Conservation (phyloP, 2,797 vertebrate genomes). For the Mormyrus proboscirostris region DNA sequence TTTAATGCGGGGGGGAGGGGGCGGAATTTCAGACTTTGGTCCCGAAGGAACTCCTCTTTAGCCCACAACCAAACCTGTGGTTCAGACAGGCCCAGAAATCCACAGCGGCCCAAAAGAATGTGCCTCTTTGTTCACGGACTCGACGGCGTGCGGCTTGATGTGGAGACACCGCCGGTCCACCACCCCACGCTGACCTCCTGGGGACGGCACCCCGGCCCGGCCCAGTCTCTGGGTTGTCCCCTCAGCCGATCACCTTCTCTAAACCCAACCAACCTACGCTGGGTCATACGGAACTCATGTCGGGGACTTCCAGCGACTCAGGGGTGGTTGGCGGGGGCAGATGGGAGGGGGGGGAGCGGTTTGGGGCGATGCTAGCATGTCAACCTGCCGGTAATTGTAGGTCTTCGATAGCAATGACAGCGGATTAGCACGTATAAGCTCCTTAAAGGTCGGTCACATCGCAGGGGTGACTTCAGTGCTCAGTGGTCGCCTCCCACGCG, state of each 20-base stretch:
- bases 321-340: background rate
- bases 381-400: background rate
- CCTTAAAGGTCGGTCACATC: background rate
- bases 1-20: background rate
- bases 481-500: background rate
- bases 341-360: too few species aligned
- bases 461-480: background rate
- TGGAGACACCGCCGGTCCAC: background rate
- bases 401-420: constrained; percentile 13
- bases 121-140: background rate
- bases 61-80: background rate
- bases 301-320: background rate
- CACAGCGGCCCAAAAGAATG: background rate
- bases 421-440: constrained; percentile 18
- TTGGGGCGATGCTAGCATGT: background rate
- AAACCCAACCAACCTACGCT: background rate
- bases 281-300: background rate
- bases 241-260: background rate
- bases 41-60: background rate
- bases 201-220: background rate
- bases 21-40: background rate
- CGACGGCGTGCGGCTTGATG: background rate
- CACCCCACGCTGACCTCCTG: background rate
- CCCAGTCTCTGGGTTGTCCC: background rate
- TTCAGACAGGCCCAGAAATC: constrained; percentile 4